Evolutionary conservation across 2,113 vertebrate species (phyloP), one percentile per base, ranked within the genome.

Genomic region (Thalassarche chlororhynchos): DNA sequence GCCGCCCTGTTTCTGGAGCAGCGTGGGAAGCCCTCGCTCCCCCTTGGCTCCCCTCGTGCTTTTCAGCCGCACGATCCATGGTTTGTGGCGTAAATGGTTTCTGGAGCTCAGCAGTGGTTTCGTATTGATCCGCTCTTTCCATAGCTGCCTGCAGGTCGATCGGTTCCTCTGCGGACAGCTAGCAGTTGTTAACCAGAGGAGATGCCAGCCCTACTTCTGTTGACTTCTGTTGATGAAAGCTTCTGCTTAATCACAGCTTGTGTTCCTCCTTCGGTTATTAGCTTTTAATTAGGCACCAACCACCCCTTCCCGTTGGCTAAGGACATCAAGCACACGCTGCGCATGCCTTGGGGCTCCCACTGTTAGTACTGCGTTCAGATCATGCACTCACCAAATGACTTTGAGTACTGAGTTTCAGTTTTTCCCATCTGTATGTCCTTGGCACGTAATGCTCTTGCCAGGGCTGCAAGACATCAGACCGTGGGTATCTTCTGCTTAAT

Each of bases 31-130:
- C 17, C 16, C 21, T 74, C 11, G 0, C 12, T 77, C 6, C 20
- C 18, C 26, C 23, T 69, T 0, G 0, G 8, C 12, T 65, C 19
- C 7, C 9, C 13, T 17, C 0, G 0, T 12, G 2, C 14, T 83
- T 84, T 17, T 74, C 54, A 78, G 46, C 38, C 10, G 3, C 3
- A 0, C 2, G 5, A 11, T 23, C n/a, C 40, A 6, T 3, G 1
- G 34, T 36, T 46, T 74, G 46, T 24, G 23, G 32, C 0, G 0
- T 65, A 57, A 76, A 38, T 21, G 6, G 25, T 61, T 85, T 52
- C 61, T 84, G 65, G 40, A 60, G 31, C 44, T 94, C 61, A 47
- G 61, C 26, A 21, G 26, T 1, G 10, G 23, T n/a, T 81, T 78
- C 0, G 0, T 90, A 25, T 28, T 2, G 7, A 71, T 64, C 47